phyloP scores from a whole-genome alignment of 2,888 invertebrate genomes.

The Elegia similella region DNA sequence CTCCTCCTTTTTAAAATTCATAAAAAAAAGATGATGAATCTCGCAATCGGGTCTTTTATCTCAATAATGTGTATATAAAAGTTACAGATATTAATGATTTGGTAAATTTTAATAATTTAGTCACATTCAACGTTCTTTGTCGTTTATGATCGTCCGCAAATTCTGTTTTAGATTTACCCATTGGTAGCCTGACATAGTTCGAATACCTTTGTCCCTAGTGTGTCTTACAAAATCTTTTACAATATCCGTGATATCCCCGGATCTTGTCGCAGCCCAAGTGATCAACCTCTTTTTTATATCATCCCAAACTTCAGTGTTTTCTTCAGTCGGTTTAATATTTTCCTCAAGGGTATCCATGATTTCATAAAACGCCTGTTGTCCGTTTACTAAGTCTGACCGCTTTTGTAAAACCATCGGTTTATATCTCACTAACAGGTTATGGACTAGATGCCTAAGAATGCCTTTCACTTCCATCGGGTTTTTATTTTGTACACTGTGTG shows the following conservation, averaged over 20 bases:
- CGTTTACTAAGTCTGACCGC: background rate
- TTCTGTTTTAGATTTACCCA: conserved; percentile 4
- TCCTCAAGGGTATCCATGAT: background rate
- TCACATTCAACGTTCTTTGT: background rate
- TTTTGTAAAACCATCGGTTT: background rate
- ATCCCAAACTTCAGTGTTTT: background rate
- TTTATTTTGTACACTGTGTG: background rate
- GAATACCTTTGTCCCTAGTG: background rate
- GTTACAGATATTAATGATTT: too few relatives aligned
- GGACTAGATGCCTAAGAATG: background rate
- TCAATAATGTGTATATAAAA: too few relatives aligned
- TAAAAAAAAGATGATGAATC: too few relatives aligned
- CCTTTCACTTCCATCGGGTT: background rate
- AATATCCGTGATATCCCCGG: background rate
- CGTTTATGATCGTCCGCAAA: background rate
- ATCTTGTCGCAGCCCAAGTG: background rate
- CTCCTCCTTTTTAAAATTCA: too few relatives aligned
- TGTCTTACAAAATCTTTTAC: background rate
- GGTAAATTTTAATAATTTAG: too few relatives aligned
- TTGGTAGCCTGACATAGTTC: background rate
- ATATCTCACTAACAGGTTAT: background rate
- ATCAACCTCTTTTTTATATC: background rate
- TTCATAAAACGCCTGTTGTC: conserved; percentile 5
- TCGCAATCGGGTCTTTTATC: too few relatives aligned
- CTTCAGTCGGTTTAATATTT: background rate